Evolutionary conservation across 53 echinoderm and acorn worm genomes (phyloP).

Genomic region (Stichopus horrens): DNA sequence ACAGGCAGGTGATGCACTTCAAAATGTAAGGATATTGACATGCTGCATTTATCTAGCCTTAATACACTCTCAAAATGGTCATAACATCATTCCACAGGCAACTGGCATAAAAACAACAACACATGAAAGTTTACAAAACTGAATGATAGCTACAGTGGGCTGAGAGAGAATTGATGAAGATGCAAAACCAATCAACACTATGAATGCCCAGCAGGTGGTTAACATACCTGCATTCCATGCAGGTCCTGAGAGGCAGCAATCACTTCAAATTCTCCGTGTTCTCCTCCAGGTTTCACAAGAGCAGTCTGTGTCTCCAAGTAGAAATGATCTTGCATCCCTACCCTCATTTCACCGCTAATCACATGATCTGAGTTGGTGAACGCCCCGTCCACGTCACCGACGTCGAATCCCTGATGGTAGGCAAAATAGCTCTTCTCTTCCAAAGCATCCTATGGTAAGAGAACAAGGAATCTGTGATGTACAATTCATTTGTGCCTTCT

Average conservation of each 20-base stretch:
- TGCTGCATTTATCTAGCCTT: too few species aligned
- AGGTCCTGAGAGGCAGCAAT: constrained; percentile 51
- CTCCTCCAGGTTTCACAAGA: constrained; percentile 61
- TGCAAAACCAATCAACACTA: too few species aligned
- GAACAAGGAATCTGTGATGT: not conserved
- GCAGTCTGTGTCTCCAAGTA: constrained; percentile 72
- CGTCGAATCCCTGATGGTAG: not conserved
- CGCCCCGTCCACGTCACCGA: constrained; percentile 61
- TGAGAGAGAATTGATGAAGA: too few species aligned
- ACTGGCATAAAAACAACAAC: too few species aligned
- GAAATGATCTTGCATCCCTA: constrained; percentile 77
- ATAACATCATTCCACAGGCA: too few species aligned
- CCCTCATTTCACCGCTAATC: constrained; percentile 63
- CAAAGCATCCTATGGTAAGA: constrained; percentile 62
- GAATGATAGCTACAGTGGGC: too few species aligned
- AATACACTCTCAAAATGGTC: too few species aligned
- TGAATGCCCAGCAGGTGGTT: too few species aligned
- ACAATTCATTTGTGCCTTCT: too few species aligned
- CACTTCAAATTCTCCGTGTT: constrained; percentile 59
- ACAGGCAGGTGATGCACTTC: too few species aligned
- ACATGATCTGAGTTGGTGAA: constrained; percentile 53
- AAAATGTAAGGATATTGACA: too few species aligned
- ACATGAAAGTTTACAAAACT: too few species aligned
- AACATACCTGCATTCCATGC: constrained; percentile 55
- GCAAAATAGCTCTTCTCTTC: constrained; percentile 45